These are phyloP conservation scores for Poecilus cupreus DNA, from an alignment of 2,888 invertebrate genomes.

Conservation along the genomic window DNA sequence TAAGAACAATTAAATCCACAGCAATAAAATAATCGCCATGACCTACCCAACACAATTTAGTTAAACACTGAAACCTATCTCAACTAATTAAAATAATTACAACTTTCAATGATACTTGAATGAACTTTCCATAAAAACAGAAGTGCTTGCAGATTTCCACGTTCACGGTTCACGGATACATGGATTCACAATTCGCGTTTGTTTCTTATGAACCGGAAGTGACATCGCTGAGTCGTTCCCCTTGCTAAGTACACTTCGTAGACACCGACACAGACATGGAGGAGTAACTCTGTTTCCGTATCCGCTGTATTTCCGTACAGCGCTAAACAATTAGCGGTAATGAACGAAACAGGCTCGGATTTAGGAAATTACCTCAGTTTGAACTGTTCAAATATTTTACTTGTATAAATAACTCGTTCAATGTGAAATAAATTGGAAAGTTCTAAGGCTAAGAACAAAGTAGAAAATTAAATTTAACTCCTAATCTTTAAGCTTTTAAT, in stretches of 20 bases:
- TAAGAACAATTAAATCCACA: no score
- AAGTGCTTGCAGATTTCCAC: background rate
- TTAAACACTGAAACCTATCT: background rate
- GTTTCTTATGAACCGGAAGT: background rate
- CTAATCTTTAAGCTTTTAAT: no score
- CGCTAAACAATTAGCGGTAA: background rate
- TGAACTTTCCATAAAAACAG: background rate
- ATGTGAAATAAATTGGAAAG: no score
- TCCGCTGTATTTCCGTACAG: background rate
- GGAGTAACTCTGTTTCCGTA: background rate
- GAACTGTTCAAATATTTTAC: no score
- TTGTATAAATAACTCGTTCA: no score
- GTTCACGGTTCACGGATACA: background rate
- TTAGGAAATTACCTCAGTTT: no score
- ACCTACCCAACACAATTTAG: background rate
- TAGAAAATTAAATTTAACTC: no score
- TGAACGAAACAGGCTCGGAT: background rate
- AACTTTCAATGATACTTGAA: background rate
- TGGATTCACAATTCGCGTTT: background rate
- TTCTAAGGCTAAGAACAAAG: no score
- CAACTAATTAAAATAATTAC: background rate
- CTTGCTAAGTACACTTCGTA: background rate
- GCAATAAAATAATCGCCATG: background rate
- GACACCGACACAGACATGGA: background rate
- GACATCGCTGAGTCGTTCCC: background rate